Conservation (phyloP, 2,888 invertebrate species). For the Hirtodrosophila alboralis region DNA sequence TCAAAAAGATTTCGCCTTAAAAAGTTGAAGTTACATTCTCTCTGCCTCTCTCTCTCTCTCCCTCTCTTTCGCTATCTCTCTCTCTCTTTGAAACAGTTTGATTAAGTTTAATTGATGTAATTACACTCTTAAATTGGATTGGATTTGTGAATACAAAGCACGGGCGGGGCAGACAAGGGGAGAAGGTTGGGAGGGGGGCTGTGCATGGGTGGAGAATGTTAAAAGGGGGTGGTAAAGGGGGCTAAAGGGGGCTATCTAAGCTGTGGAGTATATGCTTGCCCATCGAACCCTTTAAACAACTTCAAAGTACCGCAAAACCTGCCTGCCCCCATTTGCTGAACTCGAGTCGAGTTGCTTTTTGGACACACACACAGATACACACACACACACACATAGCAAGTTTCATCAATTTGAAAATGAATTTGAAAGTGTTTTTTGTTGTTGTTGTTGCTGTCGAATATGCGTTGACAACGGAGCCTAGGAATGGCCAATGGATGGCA, state of each 20-base stretch:
- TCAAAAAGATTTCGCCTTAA: too few species aligned
- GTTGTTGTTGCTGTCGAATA: constrained; percentile 31
- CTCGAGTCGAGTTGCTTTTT: constrained; percentile 28
- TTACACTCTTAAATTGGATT: constrained; percentile 78
- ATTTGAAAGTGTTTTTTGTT: constrained; percentile 73
- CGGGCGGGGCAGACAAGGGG: background rate
- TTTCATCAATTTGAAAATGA: constrained; percentile 78
- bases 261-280: constrained; percentile 32
- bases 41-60: too few species aligned
- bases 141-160: constrained; percentile 75
- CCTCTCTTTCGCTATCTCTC: too few species aligned
- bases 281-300: constrained; percentile 71
- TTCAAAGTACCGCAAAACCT: constrained; percentile 61
- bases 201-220: background rate
- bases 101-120: constrained; percentile 81
- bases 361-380: constrained; percentile 4
- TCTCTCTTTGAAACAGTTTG: constrained; percentile 75
- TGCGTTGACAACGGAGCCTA: constrained; percentile 51
- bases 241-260: constrained; percentile 6
- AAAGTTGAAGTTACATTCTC: too few species aligned
- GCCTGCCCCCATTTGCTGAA: constrained; percentile 5
- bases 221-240: too few species aligned
- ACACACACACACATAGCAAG: constrained; percentile 31
- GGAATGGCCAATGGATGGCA: constrained; percentile 39
- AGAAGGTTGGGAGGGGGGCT: background rate